These are phyloP conservation scores for Heteromurus nitidus DNA, from an alignment of 2,888 invertebrate genomes.

Conservation along the genomic window DNA sequence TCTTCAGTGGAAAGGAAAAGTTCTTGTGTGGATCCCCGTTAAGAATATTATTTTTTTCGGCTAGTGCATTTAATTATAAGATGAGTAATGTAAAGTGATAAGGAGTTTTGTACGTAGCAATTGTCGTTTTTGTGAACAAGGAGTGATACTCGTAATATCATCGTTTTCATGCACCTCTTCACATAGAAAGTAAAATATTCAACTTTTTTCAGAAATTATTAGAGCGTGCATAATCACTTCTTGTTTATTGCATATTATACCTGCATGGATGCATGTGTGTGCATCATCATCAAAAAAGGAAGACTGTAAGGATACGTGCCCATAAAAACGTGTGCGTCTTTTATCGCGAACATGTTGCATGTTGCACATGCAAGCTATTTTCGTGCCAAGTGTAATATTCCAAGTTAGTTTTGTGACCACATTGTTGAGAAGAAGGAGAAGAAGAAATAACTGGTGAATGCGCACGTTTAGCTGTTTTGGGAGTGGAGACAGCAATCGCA, in stretches of 20 bases:
- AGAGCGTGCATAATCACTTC: slow-evolving; percentile 59
- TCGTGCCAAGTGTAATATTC: background rate
- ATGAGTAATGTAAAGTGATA: too few species aligned
- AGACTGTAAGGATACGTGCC: background rate
- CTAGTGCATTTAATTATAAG: too few species aligned
- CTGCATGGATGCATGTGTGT: background rate
- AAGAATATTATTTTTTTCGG: too few species aligned
- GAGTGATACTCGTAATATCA: slow-evolving; percentile 13
- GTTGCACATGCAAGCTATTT: slow-evolving; percentile 3
- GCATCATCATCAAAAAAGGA: background rate
- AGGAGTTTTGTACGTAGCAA: too few species aligned
- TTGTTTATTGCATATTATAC: background rate
- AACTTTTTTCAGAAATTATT: slow-evolving; percentile 51
- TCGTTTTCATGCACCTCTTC: slow-evolving; percentile 5
- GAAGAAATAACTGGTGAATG: too few species aligned
- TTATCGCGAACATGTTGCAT: background rate
- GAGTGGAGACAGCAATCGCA: too few species aligned
- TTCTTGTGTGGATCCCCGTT: too few species aligned
- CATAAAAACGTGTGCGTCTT: background rate
- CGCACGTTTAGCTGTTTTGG: too few species aligned
- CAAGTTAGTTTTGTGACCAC: background rate
- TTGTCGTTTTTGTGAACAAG: slow-evolving; percentile 9
- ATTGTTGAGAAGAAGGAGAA: background rate
- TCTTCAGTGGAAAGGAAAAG: too few species aligned
- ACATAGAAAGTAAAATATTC: slow-evolving; percentile 52